Evolutionary conservation across 2,888 invertebrate genomes (phyloP).

Genomic region (Conomelus anceps): DNA sequence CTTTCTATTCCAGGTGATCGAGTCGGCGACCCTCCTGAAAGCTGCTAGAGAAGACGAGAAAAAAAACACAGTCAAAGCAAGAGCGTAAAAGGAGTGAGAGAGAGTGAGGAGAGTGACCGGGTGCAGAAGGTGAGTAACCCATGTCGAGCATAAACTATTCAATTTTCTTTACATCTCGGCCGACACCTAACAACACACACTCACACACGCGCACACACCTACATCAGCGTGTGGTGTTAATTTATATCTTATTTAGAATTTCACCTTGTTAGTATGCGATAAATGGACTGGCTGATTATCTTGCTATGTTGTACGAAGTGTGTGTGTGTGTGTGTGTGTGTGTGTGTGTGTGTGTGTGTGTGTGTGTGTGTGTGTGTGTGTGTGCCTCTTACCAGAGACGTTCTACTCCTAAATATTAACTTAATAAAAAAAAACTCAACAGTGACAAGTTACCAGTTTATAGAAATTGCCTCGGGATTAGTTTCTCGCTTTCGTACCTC

Average conservation of each 20-base stretch:
- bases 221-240: background rate
- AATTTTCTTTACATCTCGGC: background rate
- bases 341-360: too few species aligned
- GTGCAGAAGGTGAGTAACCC: background rate
- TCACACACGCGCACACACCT: background rate
- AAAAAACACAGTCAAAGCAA: background rate
- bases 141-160: background rate
- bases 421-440: background rate
- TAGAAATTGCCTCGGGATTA: background rate
- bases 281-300: background rate
- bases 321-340: too few species aligned
- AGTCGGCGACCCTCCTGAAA: background rate
- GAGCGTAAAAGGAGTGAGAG: background rate
- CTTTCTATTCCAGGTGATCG: background rate
- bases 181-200: background rate
- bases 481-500: background rate
- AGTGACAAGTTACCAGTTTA: background rate
- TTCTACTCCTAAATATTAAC: background rate
- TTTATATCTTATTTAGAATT: background rate
- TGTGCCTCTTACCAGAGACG: background rate
- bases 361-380: too few species aligned
- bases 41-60: background rate
- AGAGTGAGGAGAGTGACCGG: background rate
- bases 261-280: background rate
- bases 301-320: background rate